Conservation (phyloP, 2,797 vertebrate genomes). For the Carapus acus region DNA sequence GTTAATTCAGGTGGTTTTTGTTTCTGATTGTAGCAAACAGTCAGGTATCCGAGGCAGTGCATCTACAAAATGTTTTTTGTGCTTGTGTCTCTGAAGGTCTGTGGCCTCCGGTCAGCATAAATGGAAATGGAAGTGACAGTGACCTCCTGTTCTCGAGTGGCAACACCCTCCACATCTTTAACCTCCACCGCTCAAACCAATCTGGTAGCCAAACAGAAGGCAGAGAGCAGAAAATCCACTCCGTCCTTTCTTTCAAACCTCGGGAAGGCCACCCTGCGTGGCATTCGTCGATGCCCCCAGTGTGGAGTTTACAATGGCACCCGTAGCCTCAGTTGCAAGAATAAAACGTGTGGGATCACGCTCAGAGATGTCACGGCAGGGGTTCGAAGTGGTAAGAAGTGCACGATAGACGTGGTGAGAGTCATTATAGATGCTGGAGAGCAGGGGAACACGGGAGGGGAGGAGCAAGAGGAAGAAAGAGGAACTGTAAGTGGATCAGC, state of each 20-base stretch:
- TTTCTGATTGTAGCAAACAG: neutral
- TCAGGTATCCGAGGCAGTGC: neutral
- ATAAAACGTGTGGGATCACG: slow-evolving; percentile 84
- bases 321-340: slow-evolving; percentile 91
- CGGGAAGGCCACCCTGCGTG: slow-evolving; percentile 85
- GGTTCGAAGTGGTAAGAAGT: slow-evolving; percentile 61
- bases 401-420: slow-evolving; percentile 74
- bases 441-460: slow-evolving; percentile 20
- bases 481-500: slow-evolving; percentile 21
- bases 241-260: slow-evolving; percentile 85
- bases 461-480: slow-evolving; percentile 42
- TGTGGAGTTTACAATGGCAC: slow-evolving; percentile 93
- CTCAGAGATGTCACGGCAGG: slow-evolving; percentile 73
- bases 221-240: slow-evolving; percentile 64
- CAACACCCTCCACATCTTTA: slow-evolving; percentile 18
- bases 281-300: slow-evolving; percentile 85
- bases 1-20: neutral
- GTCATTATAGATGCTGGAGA: slow-evolving; percentile 74
- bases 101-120: neutral
- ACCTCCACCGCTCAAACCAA: slow-evolving; percentile 18
- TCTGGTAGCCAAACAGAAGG: slow-evolving; percentile 47
- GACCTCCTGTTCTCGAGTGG: slow-evolving; percentile 25
- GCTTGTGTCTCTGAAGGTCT: slow-evolving; percentile 9
- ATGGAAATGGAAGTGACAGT: slow-evolving; percentile 54
- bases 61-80: neutral